Evolutionary conservation across 1,140 invertebrate species (phyloP), one percentile per base, ranked within the genome.

Genomic region (Zaprionus capensis): DNA sequence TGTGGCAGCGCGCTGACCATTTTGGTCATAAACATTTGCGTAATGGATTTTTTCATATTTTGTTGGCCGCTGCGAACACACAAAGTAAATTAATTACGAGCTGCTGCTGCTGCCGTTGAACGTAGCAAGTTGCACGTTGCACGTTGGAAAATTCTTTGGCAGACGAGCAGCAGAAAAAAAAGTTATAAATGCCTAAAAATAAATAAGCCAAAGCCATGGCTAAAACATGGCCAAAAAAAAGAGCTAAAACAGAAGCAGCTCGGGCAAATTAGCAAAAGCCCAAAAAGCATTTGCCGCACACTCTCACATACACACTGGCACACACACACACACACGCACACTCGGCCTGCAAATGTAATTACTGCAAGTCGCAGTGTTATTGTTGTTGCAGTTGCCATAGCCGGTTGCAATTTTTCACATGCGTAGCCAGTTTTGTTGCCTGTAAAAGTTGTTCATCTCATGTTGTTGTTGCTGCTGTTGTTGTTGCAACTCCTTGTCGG

Each of bases 61-160:
- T 80, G 74, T 83, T 85, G 76, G 80, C 51, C 66, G 80, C 78
- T 90, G 85, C 81, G 85, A 91, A 90, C 86, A 90, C 85, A 90
- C 85, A 90, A 90, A 90, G 85, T 90, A 90, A 90, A 90, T 90
- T 90, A 90, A 90, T 90, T 90, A 90, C 85, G 86, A 90, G 85
- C 79, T 67, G 38, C 26, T 63, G 38, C 26, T 63, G 71, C 66
- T 80, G 79, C 70, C 65, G 77, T 71, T 69, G 15, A 80, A 66
- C 62, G 79, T 81, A 76, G 79, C 68, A 51, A 49, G 56, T 71
- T 76, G 80, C 66, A 38, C 64, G 53, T 55, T 28, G 61, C 76
- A 64, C 53, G 58, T 68, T 69, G 64, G 36, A 78, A 70, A 71
- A 76, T 70, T 78, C 72, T 71, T 62, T 49, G 20, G 55, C 38